Percentiles rank a stretch among this genome's conserved stretches.
Evolutionary conservation across 1,140 invertebrate genomes (phyloP).

Genomic region (Drosophila eugracilis): DNA sequence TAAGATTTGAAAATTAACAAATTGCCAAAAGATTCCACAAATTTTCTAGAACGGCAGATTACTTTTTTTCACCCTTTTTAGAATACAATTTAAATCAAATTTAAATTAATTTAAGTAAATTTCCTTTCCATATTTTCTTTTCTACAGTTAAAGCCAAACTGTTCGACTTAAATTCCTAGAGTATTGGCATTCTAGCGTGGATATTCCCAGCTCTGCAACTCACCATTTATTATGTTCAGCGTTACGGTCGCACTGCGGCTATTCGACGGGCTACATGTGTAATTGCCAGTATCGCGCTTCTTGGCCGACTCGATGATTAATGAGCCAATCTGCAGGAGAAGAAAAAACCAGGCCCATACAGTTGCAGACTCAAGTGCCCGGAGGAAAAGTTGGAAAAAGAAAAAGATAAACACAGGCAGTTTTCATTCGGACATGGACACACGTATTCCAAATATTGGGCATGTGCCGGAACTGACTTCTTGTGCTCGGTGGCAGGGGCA

Average conservation of each 20-base stretch:
- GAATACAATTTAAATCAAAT: too few species aligned
- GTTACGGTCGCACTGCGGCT: conserved; percentile 84
- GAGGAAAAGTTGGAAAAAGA: conserved; percentile 26
- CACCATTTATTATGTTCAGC: conserved; percentile 85
- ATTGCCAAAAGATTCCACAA: too few species aligned
- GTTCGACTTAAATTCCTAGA: background rate
- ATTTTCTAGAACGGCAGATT: too few species aligned
- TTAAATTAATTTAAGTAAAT: too few species aligned
- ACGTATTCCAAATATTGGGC: conserved; percentile 69
- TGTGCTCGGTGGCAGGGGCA: conserved; percentile 13
- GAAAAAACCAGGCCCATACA: conserved; percentile 27
- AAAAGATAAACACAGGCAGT: conserved; percentile 42
- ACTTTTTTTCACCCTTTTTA: too few species aligned
- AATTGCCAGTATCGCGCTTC: conserved; percentile 84
- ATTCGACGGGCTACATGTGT: conserved; percentile 85
- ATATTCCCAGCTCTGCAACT: conserved; percentile 44
- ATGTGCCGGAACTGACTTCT: conserved; percentile 30
- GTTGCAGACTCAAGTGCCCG: conserved; percentile 13
- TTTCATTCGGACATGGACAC: conserved; percentile 45
- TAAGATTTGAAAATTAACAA: too few species aligned
- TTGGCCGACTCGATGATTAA: conserved; percentile 85
- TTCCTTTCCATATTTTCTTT: too few species aligned
- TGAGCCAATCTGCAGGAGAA: conserved; percentile 79
- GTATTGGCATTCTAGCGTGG: background rate
- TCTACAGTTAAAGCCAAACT: too few species aligned